phyloP scores from a whole-genome alignment of 2,888 invertebrate species.

The Thereva nobilitata region DNA sequence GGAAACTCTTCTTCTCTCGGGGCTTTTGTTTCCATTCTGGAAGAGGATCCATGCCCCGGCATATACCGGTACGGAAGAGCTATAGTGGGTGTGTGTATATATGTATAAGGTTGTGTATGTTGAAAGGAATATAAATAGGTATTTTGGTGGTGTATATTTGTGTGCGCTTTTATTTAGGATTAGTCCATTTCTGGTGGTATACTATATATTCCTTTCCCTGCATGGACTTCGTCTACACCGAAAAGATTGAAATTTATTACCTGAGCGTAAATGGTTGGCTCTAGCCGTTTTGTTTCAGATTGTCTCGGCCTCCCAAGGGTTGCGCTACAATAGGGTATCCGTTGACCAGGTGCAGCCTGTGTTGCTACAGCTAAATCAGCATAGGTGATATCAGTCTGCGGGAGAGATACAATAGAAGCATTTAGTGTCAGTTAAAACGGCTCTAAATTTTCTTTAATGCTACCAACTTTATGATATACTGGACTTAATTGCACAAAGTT shows the following conservation, averaged over 20 bases:
- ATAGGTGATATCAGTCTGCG: conserved; percentile 55
- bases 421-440: conserved; percentile 27
- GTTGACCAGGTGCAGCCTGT: conserved; percentile 48
- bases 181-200: conserved; percentile 16
- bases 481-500: conserved; percentile 3
- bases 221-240: conserved; percentile 45
- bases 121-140: no score
- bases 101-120: no score
- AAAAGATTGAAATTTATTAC: conserved; percentile 57
- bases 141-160: not conserved
- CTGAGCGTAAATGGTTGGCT: conserved; percentile 59
- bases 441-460: conserved; percentile 15
- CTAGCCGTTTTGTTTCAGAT: conserved; percentile 55
- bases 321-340: conserved; percentile 57
- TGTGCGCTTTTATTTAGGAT: conserved; percentile 13
- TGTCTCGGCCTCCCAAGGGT: conserved; percentile 57
- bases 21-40: conserved; percentile 19
- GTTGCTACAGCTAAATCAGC: conserved; percentile 49
- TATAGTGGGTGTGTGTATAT: not conserved
- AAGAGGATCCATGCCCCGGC: conserved; percentile 5
- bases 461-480: conserved; percentile 20
- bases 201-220: conserved; percentile 38
- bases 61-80: conserved; percentile 14
- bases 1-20: not conserved
- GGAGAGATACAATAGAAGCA: conserved; percentile 1